These are phyloP conservation scores for Oreonectes daqikongensis DNA, from an alignment of 2,797 vertebrate genomes.

Conservation along the genomic window DNA sequence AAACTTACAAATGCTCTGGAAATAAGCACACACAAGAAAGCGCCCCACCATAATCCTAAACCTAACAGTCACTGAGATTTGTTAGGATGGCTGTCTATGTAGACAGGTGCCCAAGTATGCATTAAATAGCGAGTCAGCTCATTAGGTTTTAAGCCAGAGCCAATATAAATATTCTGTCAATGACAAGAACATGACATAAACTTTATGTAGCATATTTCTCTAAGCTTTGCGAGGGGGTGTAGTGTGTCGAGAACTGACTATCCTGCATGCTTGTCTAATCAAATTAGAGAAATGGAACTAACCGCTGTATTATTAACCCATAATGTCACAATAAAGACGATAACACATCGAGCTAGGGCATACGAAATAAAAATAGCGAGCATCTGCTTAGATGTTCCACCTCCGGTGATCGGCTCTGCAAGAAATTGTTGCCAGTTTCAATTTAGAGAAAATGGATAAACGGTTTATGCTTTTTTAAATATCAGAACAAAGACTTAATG, in stretches of 20 bases:
- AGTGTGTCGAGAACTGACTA: background rate
- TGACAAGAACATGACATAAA: background rate
- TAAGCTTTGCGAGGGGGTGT: no score
- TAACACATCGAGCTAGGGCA: background rate
- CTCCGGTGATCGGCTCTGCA: background rate
- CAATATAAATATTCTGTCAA: background rate
- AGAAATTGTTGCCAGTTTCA: background rate
- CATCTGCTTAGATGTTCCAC: background rate
- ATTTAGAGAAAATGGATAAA: background rate
- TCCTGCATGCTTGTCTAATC: background rate
- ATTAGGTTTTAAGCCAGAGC: background rate
- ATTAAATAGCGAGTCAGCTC: background rate
- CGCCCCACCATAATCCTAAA: background rate
- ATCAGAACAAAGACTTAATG: background rate
- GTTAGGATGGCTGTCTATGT: background rate
- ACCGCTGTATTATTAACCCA: background rate
- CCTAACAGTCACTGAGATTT: no score
- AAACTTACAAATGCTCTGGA: background rate
- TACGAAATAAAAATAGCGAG: conserved; percentile 1
- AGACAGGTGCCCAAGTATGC: background rate
- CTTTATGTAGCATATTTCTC: background rate
- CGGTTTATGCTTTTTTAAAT: background rate
- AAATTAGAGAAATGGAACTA: background rate
- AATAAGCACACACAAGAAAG: no score
- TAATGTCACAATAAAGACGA: background rate